Percentiles rank a stretch among this genome's conserved stretches.
Conservation (phyloP, 2,113 vertebrate species). For the Natator depressus region DNA sequence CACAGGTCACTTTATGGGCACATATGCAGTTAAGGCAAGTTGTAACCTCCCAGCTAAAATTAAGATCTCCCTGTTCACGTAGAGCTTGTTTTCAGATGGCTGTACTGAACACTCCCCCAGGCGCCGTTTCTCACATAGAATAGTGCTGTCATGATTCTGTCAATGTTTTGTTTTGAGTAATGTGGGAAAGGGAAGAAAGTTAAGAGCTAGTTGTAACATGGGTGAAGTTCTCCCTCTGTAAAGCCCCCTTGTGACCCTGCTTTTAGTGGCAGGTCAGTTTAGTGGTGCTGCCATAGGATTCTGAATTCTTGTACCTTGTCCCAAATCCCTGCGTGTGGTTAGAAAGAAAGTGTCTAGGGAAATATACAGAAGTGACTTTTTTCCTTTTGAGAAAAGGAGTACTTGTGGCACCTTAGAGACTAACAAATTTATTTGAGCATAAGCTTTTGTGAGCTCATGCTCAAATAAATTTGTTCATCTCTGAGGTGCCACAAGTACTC, state of each 20-base stretch:
- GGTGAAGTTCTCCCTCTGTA: not conserved
- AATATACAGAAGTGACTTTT: not conserved
- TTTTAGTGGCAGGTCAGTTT: not conserved
- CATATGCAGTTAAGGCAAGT: not conserved
- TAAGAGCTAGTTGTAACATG: constrained; percentile 28
- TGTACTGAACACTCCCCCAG: not conserved
- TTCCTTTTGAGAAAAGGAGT: not conserved
- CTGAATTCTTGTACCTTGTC: constrained; percentile 3
- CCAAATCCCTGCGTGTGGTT: not conserved
- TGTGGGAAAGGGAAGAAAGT: not conserved
- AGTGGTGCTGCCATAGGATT: not conserved
- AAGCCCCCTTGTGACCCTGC: not conserved
- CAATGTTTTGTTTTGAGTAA: not conserved
- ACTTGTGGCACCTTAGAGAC: no score
- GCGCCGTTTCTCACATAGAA: not conserved
- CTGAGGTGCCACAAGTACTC: no score
- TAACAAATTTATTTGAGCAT: no score
- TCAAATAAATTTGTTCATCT: no score
- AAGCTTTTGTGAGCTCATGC: no score
- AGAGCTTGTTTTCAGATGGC: not conserved
- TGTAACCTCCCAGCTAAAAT: not conserved
- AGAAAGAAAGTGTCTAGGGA: not conserved
- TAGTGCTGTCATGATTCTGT: not conserved
- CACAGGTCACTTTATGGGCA: not conserved
- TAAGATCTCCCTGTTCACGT: not conserved